A percentile compares a stretch with the other conserved stretches of the same genome.
These are phyloP conservation scores for Callimorpha dominula DNA, from an alignment of 2,888 invertebrate genomes.

Conservation along the genomic window DNA sequence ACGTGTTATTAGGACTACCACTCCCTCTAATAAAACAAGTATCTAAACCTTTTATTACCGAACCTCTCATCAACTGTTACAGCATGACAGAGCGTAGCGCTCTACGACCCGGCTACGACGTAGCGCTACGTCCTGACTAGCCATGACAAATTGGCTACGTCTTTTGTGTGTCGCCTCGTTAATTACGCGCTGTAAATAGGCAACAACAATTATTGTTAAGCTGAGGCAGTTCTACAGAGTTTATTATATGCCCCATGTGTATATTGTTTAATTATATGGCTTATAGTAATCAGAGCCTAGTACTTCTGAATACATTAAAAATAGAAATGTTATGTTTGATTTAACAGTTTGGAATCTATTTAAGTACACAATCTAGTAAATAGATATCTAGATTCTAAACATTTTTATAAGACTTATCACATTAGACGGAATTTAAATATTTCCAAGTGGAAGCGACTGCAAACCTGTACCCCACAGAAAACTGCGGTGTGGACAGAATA, in stretches of 20 bases:
- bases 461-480: too few species aligned
- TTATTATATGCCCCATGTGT: neutral
- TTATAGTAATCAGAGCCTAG: neutral
- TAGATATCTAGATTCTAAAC: too few species aligned
- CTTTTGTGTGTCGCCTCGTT: conserved; percentile 67
- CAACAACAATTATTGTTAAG: conserved; percentile 65
- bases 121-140: conserved; percentile 50
- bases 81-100: conserved; percentile 46
- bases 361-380: too few species aligned
- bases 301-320: neutral
- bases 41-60: conserved; percentile 19
- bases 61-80: conserved; percentile 26
- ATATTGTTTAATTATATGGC: neutral
- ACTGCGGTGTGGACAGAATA: too few species aligned
- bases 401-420: too few species aligned
- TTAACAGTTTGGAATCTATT: neutral
- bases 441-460: too few species aligned
- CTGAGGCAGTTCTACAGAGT: conserved; percentile 51
- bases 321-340: neutral
- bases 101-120: conserved; percentile 39
- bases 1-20: neutral
- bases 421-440: too few species aligned
- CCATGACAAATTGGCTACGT: conserved; percentile 72
- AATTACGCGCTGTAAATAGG: conserved; percentile 70
- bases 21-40: conserved; percentile 6